phyloP scores from a whole-genome alignment of 2,888 invertebrate genomes.

The Iphiclides podalirius region DNA sequence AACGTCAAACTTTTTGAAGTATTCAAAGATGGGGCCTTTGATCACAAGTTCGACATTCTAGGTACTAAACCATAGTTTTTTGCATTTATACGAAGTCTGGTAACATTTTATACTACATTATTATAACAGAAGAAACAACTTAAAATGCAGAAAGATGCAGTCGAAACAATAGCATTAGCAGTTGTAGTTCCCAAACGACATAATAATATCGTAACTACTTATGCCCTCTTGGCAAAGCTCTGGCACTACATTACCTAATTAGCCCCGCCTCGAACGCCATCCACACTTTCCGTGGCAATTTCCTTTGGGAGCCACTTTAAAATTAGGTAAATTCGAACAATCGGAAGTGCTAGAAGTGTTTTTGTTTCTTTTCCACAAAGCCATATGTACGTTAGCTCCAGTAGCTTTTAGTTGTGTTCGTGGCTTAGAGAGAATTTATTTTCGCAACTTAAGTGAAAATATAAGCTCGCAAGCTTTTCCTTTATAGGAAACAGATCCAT shows the following conservation, averaged over 20 bases:
- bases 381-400: neutral
- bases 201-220: constrained; percentile 15
- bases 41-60: too few relatives aligned
- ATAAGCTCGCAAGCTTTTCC: neutral
- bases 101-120: neutral
- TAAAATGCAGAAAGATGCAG: constrained; percentile 6
- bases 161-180: constrained; percentile 5
- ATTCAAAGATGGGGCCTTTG: too few relatives aligned
- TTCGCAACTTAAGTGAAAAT: neutral
- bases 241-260: constrained; percentile 26
- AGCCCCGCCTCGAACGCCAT: constrained; percentile 14
- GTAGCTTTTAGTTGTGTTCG: neutral
- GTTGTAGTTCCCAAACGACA: constrained; percentile 14
- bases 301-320: constrained; percentile 16
- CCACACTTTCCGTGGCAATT: constrained; percentile 19
- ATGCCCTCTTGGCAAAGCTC: constrained; percentile 5
- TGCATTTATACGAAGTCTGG: neutral
- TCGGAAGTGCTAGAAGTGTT: constrained; percentile 1
- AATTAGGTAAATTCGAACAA: constrained; percentile 16
- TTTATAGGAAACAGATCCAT: too few relatives aligned
- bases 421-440: neutral
- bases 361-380: neutral
- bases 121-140: neutral
- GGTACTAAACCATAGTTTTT: too few relatives aligned
- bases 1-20: too few relatives aligned